Conservation (phyloP, 2,113 vertebrate genomes). For the Mixornis gularis region DNA sequence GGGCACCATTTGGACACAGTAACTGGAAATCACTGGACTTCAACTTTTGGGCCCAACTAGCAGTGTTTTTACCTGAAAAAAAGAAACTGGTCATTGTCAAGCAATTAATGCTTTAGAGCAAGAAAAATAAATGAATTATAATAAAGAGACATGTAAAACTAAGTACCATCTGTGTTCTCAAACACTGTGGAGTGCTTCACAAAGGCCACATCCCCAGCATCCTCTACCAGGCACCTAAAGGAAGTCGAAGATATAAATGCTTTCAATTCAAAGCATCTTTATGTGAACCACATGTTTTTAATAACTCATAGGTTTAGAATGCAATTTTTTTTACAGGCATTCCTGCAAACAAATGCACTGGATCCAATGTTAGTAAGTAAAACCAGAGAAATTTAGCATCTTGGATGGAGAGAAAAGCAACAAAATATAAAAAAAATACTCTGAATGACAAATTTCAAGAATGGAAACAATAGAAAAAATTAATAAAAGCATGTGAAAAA, state of each 20-base stretch:
- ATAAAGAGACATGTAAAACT: not conserved
- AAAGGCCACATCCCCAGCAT: conserved; percentile 88
- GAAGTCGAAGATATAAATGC: not conserved
- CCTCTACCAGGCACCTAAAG: conserved; percentile 81
- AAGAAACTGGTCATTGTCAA: not conserved
- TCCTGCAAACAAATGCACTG: not conserved
- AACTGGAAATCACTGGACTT: conserved; percentile 82
- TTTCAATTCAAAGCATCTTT: not conserved
- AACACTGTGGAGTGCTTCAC: conserved; percentile 89
- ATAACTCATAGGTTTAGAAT: not conserved
- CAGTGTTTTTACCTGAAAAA: conserved; percentile 76
- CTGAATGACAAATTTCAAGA: not conserved
- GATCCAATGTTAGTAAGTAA: not conserved
- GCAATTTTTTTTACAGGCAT: not conserved
- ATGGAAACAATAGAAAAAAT: not conserved
- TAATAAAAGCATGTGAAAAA: not conserved
- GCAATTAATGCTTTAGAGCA: not conserved
- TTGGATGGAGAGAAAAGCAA: not conserved
- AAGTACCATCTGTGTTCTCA: conserved; percentile 86
- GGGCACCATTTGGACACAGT: conserved; percentile 82
- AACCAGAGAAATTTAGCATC: not conserved
- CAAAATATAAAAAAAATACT: not conserved
- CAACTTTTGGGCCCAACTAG: conserved; percentile 77
- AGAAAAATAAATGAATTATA: not conserved
- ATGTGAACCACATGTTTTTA: not conserved